A percentile compares a stretch with the other conserved stretches of the same genome.
These are phyloP conservation scores for Petaurus breviceps DNA, from an alignment of 2,113 vertebrate species.

Conservation along the genomic window DNA sequence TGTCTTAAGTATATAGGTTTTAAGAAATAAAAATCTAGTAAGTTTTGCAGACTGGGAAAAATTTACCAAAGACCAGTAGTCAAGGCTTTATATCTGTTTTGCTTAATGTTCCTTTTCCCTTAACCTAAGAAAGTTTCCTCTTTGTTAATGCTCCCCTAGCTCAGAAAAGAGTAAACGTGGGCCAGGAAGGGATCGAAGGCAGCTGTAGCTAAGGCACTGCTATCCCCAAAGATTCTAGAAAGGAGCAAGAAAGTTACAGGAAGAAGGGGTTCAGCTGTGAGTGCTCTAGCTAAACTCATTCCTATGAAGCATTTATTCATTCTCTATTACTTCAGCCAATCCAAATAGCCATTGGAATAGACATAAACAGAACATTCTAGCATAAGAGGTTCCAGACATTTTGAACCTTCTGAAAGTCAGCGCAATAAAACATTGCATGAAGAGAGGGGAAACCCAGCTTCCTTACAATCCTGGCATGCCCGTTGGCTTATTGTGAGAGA, in stretches of 20 bases:
- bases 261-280: not conserved
- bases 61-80: not conserved
- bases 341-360: not conserved
- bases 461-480: not conserved
- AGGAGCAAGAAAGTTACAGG: not conserved
- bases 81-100: not conserved
- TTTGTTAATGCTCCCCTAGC: not conserved
- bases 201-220: not conserved
- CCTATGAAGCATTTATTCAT: not conserved
- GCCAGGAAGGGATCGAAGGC: not conserved
- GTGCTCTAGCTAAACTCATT: not conserved
- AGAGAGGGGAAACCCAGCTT: not conserved
- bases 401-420: not conserved
- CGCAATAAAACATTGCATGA: not conserved
- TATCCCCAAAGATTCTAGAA: not conserved
- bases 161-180: not conserved
- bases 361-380: not conserved
- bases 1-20: not conserved
- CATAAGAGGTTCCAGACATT: not conserved
- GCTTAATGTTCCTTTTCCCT: not conserved
- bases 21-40: not conserved
- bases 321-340: not conserved
- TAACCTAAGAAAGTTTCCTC: not conserved
- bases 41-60: not conserved
- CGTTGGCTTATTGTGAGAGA: not conserved